Percentiles rank a stretch among this genome's conserved stretches.
phyloP scores from a whole-genome alignment of 1,140 invertebrate species.

The Lysiphlebus fabarum region DNA sequence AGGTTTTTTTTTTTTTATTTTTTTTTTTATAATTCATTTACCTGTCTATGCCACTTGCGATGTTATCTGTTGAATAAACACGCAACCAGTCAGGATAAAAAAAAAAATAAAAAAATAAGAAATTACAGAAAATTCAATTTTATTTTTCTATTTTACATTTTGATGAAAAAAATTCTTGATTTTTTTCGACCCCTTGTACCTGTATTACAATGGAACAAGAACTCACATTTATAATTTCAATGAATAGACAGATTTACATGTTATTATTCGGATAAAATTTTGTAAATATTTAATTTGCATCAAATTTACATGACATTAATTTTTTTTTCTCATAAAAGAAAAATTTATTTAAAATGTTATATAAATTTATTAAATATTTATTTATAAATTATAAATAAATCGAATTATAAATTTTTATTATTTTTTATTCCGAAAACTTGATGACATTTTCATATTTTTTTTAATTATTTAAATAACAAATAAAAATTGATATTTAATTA shows the following conservation, averaged over 20 bases:
- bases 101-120: neutral
- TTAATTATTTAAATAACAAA: too few relatives aligned
- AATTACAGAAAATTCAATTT: conserved; percentile 3
- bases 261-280: conserved; percentile 4
- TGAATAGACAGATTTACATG: conserved; percentile 11
- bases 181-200: neutral
- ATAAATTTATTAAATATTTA: too few relatives aligned
- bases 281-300: conserved; percentile 1
- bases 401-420: too few relatives aligned
- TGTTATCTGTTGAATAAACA: conserved; percentile 14
- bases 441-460: too few relatives aligned
- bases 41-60: conserved; percentile 1
- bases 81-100: conserved; percentile 7
- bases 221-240: neutral
- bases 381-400: too few relatives aligned
- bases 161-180: neutral
- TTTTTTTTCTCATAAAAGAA: neutral
- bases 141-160: neutral
- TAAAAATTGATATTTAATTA: too few relatives aligned
- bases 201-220: neutral
- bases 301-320: conserved; percentile 2
- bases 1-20: conserved; percentile 9
- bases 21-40: conserved; percentile 9
- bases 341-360: too few relatives aligned
- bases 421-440: too few relatives aligned